phyloP scores from a whole-genome alignment of 2,113 vertebrate genomes.

The Apaloderma vittatum region DNA sequence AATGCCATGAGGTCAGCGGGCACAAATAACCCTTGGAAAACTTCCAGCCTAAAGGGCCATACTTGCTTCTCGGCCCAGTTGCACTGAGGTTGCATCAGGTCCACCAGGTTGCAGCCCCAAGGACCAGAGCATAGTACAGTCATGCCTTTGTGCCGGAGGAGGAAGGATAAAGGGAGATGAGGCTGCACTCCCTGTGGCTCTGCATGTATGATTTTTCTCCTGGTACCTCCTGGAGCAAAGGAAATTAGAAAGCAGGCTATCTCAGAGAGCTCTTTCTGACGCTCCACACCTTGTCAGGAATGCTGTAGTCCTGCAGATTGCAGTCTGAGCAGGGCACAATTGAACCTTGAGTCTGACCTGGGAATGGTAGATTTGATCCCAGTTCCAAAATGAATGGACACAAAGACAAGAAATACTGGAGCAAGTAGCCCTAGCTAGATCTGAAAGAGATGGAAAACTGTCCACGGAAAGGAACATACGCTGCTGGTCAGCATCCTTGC shows the following conservation, averaged over 20 bases:
- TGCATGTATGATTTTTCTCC: not conserved
- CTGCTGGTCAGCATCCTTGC: not conserved
- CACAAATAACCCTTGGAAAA: not conserved
- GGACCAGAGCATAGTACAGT: fast-evolving
- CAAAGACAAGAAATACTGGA: not conserved
- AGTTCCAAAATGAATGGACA: not conserved
- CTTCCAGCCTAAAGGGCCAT: not conserved
- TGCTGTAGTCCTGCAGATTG: not conserved
- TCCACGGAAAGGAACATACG: not conserved
- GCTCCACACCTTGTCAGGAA: not conserved
- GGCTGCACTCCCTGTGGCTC: not conserved
- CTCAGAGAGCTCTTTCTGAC: not conserved
- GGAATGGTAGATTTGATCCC: not conserved
- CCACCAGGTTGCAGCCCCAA: not conserved
- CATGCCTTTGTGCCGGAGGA: fast-evolving
- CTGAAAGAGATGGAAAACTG: not conserved
- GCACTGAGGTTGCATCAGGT: no score
- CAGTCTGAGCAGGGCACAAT: not conserved
- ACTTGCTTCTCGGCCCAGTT: not conserved
- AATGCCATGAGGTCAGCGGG: not conserved
- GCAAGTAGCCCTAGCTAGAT: not conserved
- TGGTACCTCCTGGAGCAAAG: not conserved
- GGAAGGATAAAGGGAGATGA: not conserved
- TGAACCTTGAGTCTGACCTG: not conserved
- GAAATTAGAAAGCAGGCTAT: not conserved